Evolutionary conservation across 2,888 invertebrate species (phyloP), one percentile per base, ranked within the genome.

Genomic region (Megamerina dolium): DNA sequence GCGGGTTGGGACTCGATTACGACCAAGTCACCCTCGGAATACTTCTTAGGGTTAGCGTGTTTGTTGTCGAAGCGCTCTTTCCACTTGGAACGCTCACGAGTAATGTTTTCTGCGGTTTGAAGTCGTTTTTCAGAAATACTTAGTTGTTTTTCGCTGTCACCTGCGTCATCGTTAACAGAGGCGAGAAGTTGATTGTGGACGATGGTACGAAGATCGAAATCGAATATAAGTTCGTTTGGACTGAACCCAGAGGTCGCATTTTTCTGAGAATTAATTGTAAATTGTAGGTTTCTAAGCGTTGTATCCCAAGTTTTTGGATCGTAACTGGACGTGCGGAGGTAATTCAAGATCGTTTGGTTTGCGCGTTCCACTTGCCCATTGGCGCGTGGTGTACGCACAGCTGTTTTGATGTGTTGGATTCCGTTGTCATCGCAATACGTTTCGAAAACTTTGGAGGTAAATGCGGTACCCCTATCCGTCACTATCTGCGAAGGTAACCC

Each of bases 351-450:
- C 1, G 37, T 40, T 31, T 36, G 44, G 32, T 49, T 49, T 3
- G 26, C 40, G 5, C 44, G 34, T 30, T 52, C 49, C 13, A 37
- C 41, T 37, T 47, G 49, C 1, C 51, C 45, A 29, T 47, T 49
- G 1, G 49, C 42, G 42, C 56, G 34, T 1, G 50, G 56, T 3
- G 51, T 51, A 5, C 48, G 49, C 18, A 54, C 45, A 3, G 20
- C 34, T 2, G 34, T 34, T 20, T 34, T 34, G 13, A 34, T 20
- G 20, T 34, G 34, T 5, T 34, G 34, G 20, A 34, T 21, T 9
- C 34, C 34, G 34, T 34, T 34, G 13, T 20, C n/a, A 4, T 34
- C 34, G n/a, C 34, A 34, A 34, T 18, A 34, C n/a, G 34, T 5
- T 34, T 21, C 34, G 13, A 34, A 34, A 10, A 5, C 4, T 13